These are phyloP conservation scores for Synchiropus splendidus DNA, from an alignment of 2,113 vertebrate genomes.

Conservation along the genomic window DNA sequence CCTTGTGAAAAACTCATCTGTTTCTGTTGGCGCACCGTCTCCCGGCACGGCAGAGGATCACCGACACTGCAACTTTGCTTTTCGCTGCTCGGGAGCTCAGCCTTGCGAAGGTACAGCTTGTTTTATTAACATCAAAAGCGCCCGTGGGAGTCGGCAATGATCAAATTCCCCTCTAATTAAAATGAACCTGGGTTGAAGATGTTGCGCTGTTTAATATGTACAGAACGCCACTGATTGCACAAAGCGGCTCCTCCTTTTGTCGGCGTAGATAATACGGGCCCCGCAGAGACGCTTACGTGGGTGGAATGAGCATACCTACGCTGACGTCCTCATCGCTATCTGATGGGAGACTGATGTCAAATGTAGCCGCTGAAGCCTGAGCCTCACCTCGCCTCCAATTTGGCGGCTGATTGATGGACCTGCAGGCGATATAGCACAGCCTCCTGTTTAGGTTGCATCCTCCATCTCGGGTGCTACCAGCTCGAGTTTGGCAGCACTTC, in stretches of 20 bases:
- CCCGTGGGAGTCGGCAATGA: conserved; percentile 59
- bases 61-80: conserved; percentile 36
- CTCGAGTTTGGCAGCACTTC: conserved; percentile 21
- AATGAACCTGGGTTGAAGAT: conserved; percentile 56
- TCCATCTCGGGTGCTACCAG: conserved; percentile 4
- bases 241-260: conserved; percentile 58
- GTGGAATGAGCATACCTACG: conserved; percentile 44
- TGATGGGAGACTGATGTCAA: conserved; percentile 31
- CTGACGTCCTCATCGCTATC: conserved; percentile 42
- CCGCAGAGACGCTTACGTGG: conserved; percentile 44
- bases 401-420: conserved; percentile 56
- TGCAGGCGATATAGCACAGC: conserved; percentile 40
- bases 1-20: conserved; percentile 18
- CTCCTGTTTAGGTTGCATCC: conserved; percentile 24
- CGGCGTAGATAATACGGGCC: conserved; percentile 41
- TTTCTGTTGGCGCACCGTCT: conserved; percentile 6
- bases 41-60: conserved; percentile 37
- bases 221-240: conserved; percentile 45
- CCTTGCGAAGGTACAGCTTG: conserved; percentile 52
- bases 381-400: conserved; percentile 47
- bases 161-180: conserved; percentile 70
- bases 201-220: conserved; percentile 65
- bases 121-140: conserved; percentile 66
- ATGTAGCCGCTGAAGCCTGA: conserved; percentile 17
- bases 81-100: not conserved